These are phyloP conservation scores for Urocolius indicus DNA, from an alignment of 2,113 vertebrate species.

Conservation along the genomic window DNA sequence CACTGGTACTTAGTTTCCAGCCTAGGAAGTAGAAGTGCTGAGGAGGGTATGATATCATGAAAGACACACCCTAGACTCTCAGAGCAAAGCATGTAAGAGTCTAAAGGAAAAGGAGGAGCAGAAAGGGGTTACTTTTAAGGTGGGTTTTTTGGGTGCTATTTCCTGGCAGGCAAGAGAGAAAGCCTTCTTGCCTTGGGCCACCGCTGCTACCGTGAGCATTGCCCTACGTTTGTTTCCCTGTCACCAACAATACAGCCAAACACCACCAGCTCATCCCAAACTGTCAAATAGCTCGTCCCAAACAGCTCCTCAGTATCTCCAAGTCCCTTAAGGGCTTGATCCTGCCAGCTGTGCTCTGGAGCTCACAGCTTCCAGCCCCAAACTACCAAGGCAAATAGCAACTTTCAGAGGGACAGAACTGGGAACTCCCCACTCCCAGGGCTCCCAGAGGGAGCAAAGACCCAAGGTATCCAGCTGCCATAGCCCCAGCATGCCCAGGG, in stretches of 20 bases:
- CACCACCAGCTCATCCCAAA: too few relatives aligned
- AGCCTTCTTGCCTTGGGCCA: fast-evolving
- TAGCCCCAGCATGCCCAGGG: not conserved
- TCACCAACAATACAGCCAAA: not conserved
- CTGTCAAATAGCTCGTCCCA: not conserved
- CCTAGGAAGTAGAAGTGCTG: not conserved
- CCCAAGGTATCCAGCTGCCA: not conserved
- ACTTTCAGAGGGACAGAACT: not conserved
- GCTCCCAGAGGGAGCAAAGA: not conserved
- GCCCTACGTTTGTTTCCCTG: not conserved
- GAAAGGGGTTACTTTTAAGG: not conserved
- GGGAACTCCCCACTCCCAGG: not conserved
- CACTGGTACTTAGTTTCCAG: not conserved
- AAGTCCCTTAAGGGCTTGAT: not conserved
- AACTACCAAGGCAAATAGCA: not conserved
- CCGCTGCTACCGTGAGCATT: fast-evolving
- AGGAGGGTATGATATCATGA: not conserved
- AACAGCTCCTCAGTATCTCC: not conserved
- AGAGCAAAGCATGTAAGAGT: fast-evolving
- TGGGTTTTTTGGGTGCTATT: not conserved
- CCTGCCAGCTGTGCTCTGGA: not conserved
- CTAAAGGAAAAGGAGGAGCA: not conserved
- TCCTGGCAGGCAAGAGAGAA: not conserved
- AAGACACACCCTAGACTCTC: not conserved
- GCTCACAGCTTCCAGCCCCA: not conserved